Evolutionary conservation across 92 coral and sea anemone genomes (phyloP).

Genomic region (Actinostola sp.): DNA sequence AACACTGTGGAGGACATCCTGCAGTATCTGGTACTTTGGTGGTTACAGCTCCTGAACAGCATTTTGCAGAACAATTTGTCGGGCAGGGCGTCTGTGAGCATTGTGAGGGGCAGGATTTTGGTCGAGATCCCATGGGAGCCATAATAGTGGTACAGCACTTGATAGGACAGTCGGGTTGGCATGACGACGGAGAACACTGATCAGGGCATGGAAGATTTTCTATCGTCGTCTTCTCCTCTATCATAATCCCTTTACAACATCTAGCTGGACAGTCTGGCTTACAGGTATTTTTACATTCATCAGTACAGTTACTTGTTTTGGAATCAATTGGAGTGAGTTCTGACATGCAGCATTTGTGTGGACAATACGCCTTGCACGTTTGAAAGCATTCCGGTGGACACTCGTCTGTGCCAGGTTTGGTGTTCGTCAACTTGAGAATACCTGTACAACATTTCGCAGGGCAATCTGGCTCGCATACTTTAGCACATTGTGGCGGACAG

Average conservation of each 20-base stretch:
- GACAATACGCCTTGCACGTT: slow-evolving; percentile 35
- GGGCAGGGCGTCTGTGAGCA: slow-evolving; percentile 8
- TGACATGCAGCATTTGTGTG: slow-evolving; percentile 35
- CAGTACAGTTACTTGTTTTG: slow-evolving; percentile 2
- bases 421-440: background rate
- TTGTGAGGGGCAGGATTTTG: slow-evolving; percentile 10
- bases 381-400: slow-evolving; percentile 21
- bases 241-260: slow-evolving; percentile 35
- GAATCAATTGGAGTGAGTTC: slow-evolving; percentile 16
- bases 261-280: slow-evolving; percentile 54
- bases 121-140: background rate
- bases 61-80: slow-evolving; percentile 14
- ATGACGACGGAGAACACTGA: slow-evolving; percentile 40
- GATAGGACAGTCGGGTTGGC: slow-evolving; percentile 73
- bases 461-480: slow-evolving; percentile 37
- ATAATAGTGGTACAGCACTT: slow-evolving; percentile 50
- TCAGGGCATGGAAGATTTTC: slow-evolving; percentile 40
- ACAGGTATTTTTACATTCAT: slow-evolving; percentile 11
- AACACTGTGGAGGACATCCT: slow-evolving; percentile 21
- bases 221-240: slow-evolving; percentile 27
- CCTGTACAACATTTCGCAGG: slow-evolving; percentile 29
- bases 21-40: slow-evolving; percentile 10
- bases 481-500: slow-evolving; percentile 29
- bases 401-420: slow-evolving; percentile 6
- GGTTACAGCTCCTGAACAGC: background rate